A percentile compares a stretch with the other conserved stretches of the same genome.
phyloP scores from a whole-genome alignment of 2,888 invertebrate species.

The Alviniconcha strummeri region DNA sequence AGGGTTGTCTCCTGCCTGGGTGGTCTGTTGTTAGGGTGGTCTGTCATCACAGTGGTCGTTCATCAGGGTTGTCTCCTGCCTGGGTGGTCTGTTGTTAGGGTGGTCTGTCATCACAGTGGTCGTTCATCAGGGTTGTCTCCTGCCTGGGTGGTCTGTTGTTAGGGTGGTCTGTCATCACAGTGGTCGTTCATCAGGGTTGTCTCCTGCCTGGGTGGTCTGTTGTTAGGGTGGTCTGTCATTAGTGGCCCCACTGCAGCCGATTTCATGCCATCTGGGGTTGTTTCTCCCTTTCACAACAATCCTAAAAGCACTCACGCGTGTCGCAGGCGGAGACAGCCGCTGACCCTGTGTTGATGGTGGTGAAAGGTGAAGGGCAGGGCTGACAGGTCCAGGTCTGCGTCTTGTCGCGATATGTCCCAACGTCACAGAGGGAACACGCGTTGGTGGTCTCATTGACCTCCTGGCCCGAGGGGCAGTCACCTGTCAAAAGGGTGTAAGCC shows the following conservation, averaged over 20 bases:
- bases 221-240: no score
- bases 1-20: no score
- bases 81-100: no score
- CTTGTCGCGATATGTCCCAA: constrained; percentile 94
- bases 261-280: no score
- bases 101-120: no score
- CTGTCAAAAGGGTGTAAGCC: constrained; percentile 25
- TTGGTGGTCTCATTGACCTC: constrained; percentile 34
- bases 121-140: no score
- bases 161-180: not conserved
- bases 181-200: not conserved
- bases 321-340: constrained; percentile 75
- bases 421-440: constrained; percentile 54
- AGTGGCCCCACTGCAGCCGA: no score
- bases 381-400: constrained; percentile 89
- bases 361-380: constrained; percentile 92
- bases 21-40: no score
- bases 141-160: no score
- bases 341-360: constrained; percentile 87
- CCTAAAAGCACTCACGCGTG: constrained; percentile 37
- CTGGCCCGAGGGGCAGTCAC: constrained; percentile 46
- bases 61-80: no score
- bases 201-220: not conserved
- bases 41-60: no score
- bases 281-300: no score